These are phyloP conservation scores for Dolichotis patagonum DNA, from an alignment of 2,113 vertebrate species.

Conservation along the genomic window DNA sequence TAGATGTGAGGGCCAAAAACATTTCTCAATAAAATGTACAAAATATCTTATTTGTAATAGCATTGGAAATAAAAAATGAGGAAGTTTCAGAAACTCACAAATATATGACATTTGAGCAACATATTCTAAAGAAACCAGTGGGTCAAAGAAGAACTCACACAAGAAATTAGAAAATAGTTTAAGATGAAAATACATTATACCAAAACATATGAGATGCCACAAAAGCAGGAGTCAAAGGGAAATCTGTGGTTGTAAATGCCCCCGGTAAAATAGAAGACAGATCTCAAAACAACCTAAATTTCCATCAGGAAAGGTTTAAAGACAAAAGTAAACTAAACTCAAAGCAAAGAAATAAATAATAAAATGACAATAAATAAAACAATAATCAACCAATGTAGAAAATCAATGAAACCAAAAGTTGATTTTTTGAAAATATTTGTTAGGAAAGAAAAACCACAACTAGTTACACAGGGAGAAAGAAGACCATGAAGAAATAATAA, in stretches of 20 bases:
- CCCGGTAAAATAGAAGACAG: not conserved
- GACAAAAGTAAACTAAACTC: not conserved
- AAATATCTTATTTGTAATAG: not conserved
- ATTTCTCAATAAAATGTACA: not conserved
- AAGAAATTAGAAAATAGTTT: not conserved
- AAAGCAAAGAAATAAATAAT: constrained; percentile 31
- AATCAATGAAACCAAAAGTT: not conserved
- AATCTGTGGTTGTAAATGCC: not conserved
- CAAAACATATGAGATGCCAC: not conserved
- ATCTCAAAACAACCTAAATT: not conserved
- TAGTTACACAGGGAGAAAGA: not conserved
- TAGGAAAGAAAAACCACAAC: not conserved
- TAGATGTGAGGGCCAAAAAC: not conserved
- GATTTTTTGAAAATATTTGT: not conserved
- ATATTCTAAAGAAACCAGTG: not conserved
- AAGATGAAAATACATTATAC: not conserved
- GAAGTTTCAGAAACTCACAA: not conserved
- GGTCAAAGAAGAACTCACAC: not conserved
- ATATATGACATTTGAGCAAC: not conserved
- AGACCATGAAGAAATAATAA: not conserved
- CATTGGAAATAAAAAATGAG: not conserved
- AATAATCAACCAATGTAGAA: not conserved
- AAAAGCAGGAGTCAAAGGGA: not conserved
- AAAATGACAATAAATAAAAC: not conserved
- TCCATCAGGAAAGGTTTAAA: not conserved